Base-by-base conservation (phyloP, 1,140 invertebrate species). In the Hycleus cichorii region DNA sequence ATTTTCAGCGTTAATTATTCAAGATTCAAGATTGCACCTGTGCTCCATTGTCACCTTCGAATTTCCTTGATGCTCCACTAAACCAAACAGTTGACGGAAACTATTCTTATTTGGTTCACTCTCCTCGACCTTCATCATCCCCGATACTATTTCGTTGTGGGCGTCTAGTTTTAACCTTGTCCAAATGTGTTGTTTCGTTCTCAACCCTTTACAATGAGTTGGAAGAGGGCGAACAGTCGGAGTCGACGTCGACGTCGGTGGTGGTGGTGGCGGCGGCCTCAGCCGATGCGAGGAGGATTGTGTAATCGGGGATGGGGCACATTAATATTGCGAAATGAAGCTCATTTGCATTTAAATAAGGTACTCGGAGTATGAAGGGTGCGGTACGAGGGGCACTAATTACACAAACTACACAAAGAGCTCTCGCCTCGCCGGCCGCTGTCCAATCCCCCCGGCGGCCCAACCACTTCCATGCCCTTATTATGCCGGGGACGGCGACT, bases 301-400 rank as follows among this genome's bases (percentile, higher is more conserved):
- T 18, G 24, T 43, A 44, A 42, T 32, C 44, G 70, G 75, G 74
- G 77, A 73, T 76, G 79, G 78, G 79, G 81, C 82, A 85, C 84
- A 87, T 87, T 87, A 87, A 87, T 87, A 86, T 86, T 83, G 83
- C 81, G 83, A 86, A 87, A 87, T 86, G 84, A 87, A 87, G 83
- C 85, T 87, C 85, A 87, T 87, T 87, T 87, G 81, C 85, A 86
- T 87, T 86, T 86, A 87, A 87, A 87, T 87, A 87, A 87, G 85
- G 84, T 83, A 78, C 76, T 74, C 77, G 71, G 74, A 63, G 69
- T 68, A 74, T 42, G 40, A 42, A 70, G 69, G 73, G 70, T 63
- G 60, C 63, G 62, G 70, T 59, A 60, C 64, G 72, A 60, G 70
- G 64, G 64, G 66, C 62, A 69, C 67, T 72, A 73, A 74, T 74